Evolutionary conservation across 2,797 vertebrate species (phyloP), one percentile per base, ranked within the genome.

Genomic region (Coilia nasus): DNA sequence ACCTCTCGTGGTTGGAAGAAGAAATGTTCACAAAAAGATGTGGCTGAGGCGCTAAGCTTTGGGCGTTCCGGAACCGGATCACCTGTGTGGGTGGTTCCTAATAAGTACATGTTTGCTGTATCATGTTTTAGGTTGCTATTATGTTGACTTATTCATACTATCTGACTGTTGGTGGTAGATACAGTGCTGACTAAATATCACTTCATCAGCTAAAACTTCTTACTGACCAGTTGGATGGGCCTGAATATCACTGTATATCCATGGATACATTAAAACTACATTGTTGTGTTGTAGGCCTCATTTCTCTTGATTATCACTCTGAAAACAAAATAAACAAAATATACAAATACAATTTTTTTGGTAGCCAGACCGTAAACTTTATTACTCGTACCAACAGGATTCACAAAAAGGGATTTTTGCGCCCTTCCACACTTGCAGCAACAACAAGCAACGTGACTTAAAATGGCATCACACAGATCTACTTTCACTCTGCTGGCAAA

Each of bases 361-460:
- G 35, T 71, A 89, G 84, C 84, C 85, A 91, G 86, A 85, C 56
- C 86, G 88, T 83, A 86, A 87, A 85, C 82, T 93, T 93, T 93
- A 94, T 93, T 93, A 60, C 83, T 82, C 75, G 25, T 89, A 88
- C 56, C 85, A 86, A 89, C 88, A 83, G 87, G 81, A 86, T n/a
- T 67, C 85, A 71, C 90, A 83, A 86, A 87, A 87, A 87, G 87
- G 84, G 84, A 83, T 41, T 9, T 78, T 6, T 6, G 71, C 35
- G 81, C 84, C 84, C 60, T 64, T 64, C 23, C 60, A 90, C 50
- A 86, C 86, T 86, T 89, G 87, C 84, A 88, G 88, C 35, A 87
- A 91, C 10, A 85, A 90, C 87, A 12, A 86, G 67, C 89, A 78
- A 35, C 71, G 19, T 85, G 35, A 44, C 89, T 87, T 85, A 90